Conservation (phyloP, 2,888 invertebrate genomes). For the Morpho achilles region DNA sequence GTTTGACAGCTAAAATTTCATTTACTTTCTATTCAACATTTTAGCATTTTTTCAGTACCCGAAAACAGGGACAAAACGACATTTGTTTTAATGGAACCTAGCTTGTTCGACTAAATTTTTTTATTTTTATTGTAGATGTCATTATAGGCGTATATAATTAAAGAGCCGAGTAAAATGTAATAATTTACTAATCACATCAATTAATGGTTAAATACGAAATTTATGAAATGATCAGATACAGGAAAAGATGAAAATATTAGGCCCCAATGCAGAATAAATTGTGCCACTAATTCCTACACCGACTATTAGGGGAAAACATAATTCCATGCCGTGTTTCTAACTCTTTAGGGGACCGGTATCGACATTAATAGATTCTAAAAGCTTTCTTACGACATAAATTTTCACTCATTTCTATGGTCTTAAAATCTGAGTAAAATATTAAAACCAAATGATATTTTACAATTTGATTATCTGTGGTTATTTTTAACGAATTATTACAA, state of each 20-base stretch:
- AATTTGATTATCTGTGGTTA: too few relatives aligned
- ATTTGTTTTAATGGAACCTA: too few relatives aligned
- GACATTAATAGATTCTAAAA: conserved; percentile 72
- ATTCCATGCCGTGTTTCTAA: conserved; percentile 74
- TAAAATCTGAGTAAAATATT: not conserved
- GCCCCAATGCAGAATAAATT: conserved; percentile 60
- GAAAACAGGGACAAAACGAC: too few relatives aligned
- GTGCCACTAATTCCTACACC: conserved; percentile 67
- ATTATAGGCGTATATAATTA: too few relatives aligned
- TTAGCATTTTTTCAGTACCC: too few relatives aligned
- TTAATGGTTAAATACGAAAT: not conserved
- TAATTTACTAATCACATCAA: not conserved
- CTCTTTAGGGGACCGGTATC: conserved; percentile 69
- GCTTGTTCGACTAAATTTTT: too few relatives aligned
- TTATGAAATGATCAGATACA: conserved; percentile 7
- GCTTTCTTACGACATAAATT: conserved; percentile 60
- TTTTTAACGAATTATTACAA: too few relatives aligned
- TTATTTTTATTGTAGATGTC: too few relatives aligned
- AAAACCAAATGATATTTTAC: not conserved
- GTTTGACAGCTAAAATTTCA: too few relatives aligned
- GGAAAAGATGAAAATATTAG: conserved; percentile 39
- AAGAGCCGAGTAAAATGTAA: not conserved
- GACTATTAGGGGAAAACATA: conserved; percentile 72
- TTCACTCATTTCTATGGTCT: conserved; percentile 30
- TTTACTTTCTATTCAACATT: too few relatives aligned